phyloP scores from a whole-genome alignment of 2,797 vertebrate genomes.

The Bryconaethiops microstoma region DNA sequence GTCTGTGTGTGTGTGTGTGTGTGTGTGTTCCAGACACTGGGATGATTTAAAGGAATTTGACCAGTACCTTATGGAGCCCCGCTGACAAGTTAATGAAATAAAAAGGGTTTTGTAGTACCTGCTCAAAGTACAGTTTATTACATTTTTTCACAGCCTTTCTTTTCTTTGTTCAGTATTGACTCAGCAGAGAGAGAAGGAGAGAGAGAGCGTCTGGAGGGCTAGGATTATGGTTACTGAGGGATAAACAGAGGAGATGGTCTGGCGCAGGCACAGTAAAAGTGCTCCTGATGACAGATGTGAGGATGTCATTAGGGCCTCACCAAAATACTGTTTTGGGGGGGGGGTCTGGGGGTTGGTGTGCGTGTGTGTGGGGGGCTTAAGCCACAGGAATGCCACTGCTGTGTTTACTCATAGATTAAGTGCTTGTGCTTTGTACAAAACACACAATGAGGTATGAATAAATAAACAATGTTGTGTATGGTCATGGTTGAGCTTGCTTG shows the following conservation, averaged over 20 bases:
- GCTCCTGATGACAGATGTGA: conserved; percentile 41
- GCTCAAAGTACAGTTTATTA: no score
- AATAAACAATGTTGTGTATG: neutral
- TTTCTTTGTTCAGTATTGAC: no score
- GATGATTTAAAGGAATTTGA: neutral
- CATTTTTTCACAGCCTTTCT: no score
- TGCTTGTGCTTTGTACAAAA: neutral
- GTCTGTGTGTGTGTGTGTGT: conserved; percentile 19
- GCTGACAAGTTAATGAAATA: conserved; percentile 13
- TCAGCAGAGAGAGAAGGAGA: neutral
- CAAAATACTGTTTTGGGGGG: conserved; percentile 1
- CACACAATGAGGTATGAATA: neutral
- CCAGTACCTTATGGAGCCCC: conserved; percentile 1
- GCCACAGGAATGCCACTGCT: neutral
- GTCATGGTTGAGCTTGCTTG: neutral
- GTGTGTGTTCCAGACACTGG: conserved; percentile 25
- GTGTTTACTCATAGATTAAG: conserved; percentile 9
- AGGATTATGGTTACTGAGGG: conserved; percentile 18
- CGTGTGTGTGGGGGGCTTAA: conserved; percentile 4
- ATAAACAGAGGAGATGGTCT: neutral
- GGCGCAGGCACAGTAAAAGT: conserved; percentile 14
- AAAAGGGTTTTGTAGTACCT: neutral
- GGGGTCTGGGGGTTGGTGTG: no score
- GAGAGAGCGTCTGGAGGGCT: conserved; percentile 12
- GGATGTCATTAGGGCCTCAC: conserved; percentile 28